phyloP scores from a whole-genome alignment of 2,797 vertebrate genomes.

The Propithecus deckenii region DNA sequence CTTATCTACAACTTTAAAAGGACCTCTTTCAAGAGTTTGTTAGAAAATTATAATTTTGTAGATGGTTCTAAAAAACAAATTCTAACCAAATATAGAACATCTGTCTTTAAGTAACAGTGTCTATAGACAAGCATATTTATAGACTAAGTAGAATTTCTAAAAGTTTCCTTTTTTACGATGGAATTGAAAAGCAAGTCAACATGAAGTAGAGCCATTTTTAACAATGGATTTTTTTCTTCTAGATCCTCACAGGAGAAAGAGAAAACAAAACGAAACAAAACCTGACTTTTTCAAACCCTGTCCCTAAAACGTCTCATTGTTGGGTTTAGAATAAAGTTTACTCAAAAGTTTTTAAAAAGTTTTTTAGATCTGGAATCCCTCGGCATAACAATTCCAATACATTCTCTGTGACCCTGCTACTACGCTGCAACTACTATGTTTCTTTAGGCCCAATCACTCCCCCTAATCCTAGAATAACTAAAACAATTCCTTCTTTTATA shows the following conservation, averaged over 20 bases:
- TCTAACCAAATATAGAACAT: neutral
- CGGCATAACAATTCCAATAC: neutral
- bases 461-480: neutral
- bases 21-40: slow-evolving; percentile 10
- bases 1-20: slow-evolving; percentile 4
- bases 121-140: neutral
- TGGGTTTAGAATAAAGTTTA: neutral
- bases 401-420: neutral
- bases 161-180: neutral
- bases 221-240: neutral
- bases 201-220: neutral
- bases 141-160: neutral
- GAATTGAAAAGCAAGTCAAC: neutral
- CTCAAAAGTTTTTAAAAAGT: neutral
- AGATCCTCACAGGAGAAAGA: neutral
- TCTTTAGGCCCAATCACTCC: neutral
- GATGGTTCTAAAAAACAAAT: neutral
- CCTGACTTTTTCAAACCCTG: neutral
- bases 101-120: neutral
- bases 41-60: neutral
- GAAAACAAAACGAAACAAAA: neutral
- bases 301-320: neutral
- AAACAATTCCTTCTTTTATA: neutral
- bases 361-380: neutral
- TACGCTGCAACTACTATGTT: neutral